Percentiles rank a stretch among this genome's conserved stretches.
Conservation (phyloP, 2,113 vertebrate species). For the Anguilla japonica region DNA sequence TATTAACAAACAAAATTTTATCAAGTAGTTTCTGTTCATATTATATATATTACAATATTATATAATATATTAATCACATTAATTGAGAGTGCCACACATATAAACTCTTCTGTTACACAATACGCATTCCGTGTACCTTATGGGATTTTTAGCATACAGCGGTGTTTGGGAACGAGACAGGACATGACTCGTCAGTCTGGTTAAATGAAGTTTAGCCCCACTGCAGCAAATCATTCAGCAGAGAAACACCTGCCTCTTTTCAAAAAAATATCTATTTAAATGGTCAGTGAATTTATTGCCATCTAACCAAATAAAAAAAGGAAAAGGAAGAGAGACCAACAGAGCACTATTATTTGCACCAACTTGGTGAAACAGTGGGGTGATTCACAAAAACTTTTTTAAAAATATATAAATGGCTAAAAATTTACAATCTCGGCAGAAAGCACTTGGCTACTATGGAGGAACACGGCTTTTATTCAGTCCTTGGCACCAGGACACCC, state of each 20-base stretch:
- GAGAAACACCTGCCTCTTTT: background rate
- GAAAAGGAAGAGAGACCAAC: background rate
- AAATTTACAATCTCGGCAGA: conserved; percentile 7
- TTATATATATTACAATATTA: no score
- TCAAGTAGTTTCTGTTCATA: no score
- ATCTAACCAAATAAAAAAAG: no score
- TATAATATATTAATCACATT: no score
- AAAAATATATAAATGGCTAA: background rate
- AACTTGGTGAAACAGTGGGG: conserved; percentile 9
- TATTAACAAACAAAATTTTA: background rate
- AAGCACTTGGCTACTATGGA: conserved; percentile 50
- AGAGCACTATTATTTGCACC: background rate
- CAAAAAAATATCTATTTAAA: background rate
- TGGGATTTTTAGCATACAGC: background rate
- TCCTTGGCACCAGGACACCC: conserved; percentile 39
- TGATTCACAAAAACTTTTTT: conserved; percentile 6
- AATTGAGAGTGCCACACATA: background rate
- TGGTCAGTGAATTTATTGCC: background rate
- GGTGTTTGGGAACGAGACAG: background rate
- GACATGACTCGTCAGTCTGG: conserved; percentile 6
- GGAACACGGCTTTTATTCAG: conserved; percentile 52
- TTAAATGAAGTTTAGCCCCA: background rate
- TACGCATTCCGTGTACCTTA: background rate
- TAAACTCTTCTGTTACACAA: background rate
- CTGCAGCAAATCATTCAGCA: background rate